Percentiles rank a stretch among this genome's conserved stretches.
These are phyloP conservation scores for Chrysotoxum bicinctum DNA, from an alignment of 2,888 invertebrate genomes.

Conservation along the genomic window DNA sequence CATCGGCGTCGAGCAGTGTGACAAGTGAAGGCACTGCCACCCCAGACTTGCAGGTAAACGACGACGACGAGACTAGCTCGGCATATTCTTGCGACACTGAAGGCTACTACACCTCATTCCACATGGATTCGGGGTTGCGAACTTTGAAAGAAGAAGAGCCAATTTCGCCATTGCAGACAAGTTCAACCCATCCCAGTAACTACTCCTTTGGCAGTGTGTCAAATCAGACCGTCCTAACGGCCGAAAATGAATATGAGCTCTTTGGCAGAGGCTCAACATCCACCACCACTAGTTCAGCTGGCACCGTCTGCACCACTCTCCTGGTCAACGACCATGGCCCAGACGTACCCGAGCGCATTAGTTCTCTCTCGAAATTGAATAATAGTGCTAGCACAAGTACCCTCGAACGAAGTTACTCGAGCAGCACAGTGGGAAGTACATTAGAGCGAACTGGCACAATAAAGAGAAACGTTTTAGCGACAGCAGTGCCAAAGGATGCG, in stretches of 20 bases:
- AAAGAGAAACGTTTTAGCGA: conserved; percentile 79
- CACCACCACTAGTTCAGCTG: conserved; percentile 94
- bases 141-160: conserved; percentile 91
- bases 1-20: conserved; percentile 91
- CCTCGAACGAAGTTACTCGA: conserved; percentile 83
- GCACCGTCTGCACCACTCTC: conserved; percentile 93
- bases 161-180: conserved; percentile 88
- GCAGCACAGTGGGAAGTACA: conserved; percentile 81
- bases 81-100: conserved; percentile 98
- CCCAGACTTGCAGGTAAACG: conserved; percentile 89
- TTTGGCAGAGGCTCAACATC: conserved; percentile 96
- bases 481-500: conserved; percentile 82
- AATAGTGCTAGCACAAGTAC: conserved; percentile 83
- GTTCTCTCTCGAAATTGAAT: conserved; percentile 86
- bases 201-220: conserved; percentile 87
- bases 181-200: conserved; percentile 85
- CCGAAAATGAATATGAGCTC: conserved; percentile 94
- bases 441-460: conserved; percentile 82
- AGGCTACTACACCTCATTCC: conserved; percentile 98
- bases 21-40: conserved; percentile 93
- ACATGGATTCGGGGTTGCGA: conserved; percentile 96
- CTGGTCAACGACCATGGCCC: conserved; percentile 89
- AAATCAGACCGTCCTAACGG: conserved; percentile 87
- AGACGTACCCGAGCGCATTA: conserved; percentile 91
- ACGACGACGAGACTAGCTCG: conserved; percentile 94